Evolutionary conservation across 2,113 vertebrate genomes (phyloP), one percentile per base, ranked within the genome.

Genomic region (Platichthys flesus): DNA sequence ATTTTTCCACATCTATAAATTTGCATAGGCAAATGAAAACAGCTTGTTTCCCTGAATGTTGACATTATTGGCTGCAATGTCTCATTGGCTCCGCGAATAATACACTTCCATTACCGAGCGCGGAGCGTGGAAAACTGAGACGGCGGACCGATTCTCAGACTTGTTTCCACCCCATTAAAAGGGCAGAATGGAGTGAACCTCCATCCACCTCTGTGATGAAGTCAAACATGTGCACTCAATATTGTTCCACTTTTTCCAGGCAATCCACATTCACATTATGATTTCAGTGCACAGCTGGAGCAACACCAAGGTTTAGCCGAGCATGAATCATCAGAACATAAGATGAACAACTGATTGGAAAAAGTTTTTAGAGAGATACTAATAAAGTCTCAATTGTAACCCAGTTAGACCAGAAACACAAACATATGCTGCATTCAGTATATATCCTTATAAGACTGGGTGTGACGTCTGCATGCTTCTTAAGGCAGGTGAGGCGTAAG

Each of bases 21-120:
- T 72, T 74, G 31, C 59, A 86, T 77, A 64, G 20, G 54, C 2
- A 64, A 23, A 55, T 77, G n/a, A 60, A 73, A 83, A 80, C 47
- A 14, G 37, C n/a, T 67, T 58, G 26, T 74, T 68, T 70, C 8
- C 69, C 65, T 71, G 67, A 72, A 65, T 56, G 47, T 3, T 56
- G 23, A 6, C 2, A 60, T 63, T n/a, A 28, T 20, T 54, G 51
- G 24, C 54, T 60, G 10, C 9, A 18, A 54, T 37, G 31, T 79
- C 35, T 75, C 71, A 79, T 13, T 23, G 28, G 37, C 9, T 47
- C 37, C 0, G 3, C 24, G 54, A 58, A 61, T 51, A 73, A 73
- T 66, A 51, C 26, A 28, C 14, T 54, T 16, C 6, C 40, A 64
- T 56, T 55, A 67, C 24, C 15, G 24, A 12, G n/a, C 9, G 6